phyloP scores from a whole-genome alignment of 2,888 invertebrate genomes.

The Syritta pipiens region DNA sequence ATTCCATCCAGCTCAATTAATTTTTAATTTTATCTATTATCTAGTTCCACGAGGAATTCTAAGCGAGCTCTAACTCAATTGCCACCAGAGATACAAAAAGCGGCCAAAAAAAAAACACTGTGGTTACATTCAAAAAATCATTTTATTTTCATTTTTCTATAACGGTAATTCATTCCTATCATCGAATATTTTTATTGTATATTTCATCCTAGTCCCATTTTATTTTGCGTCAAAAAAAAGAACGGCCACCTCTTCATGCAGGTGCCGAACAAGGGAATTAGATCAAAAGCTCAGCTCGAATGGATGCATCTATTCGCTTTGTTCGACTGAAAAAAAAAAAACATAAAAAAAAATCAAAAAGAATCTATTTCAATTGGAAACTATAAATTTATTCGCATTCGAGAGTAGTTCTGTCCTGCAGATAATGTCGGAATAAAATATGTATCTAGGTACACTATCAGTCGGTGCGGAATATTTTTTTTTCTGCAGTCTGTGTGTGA shows the following conservation, averaged over 20 bases:
- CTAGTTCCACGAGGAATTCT: too few relatives aligned
- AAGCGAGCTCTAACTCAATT: too few relatives aligned
- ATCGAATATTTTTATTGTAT: neutral
- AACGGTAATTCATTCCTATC: slow-evolving; percentile 15
- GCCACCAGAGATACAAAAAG: too few relatives aligned
- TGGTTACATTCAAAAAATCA: slow-evolving; percentile 13
- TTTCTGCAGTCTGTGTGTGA: slow-evolving; percentile 8
- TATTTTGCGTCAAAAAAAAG: slow-evolving; percentile 1
- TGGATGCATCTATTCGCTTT: too few relatives aligned
- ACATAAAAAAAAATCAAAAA: neutral
- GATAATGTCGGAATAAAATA: slow-evolving; percentile 38
- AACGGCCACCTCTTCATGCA: too few relatives aligned
- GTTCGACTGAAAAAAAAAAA: neutral
- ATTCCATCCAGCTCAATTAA: too few relatives aligned
- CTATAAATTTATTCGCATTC: slow-evolving; percentile 38
- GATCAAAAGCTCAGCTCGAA: too few relatives aligned
- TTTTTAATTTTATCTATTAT: too few relatives aligned
- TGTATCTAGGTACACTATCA: slow-evolving; percentile 5
- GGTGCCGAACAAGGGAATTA: slow-evolving; percentile 50
- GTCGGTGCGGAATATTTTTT: neutral
- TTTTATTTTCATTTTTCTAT: neutral
- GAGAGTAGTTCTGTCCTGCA: slow-evolving; percentile 3
- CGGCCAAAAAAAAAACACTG: neutral
- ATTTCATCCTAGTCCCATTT: slow-evolving; percentile 13
- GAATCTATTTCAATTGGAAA: slow-evolving; percentile 24